phyloP scores from a whole-genome alignment of 53 echinoderm and acorn worm species.

The Arbacia lixula region DNA sequence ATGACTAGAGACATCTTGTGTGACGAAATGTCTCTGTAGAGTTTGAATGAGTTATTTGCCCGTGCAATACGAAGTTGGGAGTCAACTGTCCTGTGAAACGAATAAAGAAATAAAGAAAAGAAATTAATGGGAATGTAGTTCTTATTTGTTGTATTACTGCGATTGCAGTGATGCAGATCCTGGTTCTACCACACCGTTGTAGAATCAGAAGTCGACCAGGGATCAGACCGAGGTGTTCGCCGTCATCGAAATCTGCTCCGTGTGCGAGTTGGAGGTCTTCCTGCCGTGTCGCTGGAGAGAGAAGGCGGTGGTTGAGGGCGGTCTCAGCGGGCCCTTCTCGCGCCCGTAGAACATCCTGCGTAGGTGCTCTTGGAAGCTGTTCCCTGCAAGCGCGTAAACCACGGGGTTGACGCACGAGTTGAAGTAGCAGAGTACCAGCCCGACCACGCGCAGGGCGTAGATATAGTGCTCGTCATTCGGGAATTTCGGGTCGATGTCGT shows the following conservation, averaged over 20 bases:
- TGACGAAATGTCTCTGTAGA: too few species aligned
- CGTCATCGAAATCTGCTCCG: constrained; percentile 40
- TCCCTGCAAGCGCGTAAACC: constrained; percentile 89
- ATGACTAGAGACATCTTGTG: too few species aligned
- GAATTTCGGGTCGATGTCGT: constrained; percentile 55
- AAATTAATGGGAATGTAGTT: too few species aligned
- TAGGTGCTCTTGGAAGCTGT: constrained; percentile 82
- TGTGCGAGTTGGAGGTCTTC: constrained; percentile 16
- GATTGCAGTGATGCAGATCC: too few species aligned
- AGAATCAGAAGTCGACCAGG: too few species aligned
- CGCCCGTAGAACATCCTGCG: constrained; percentile 50
- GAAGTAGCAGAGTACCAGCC: constrained; percentile 76
- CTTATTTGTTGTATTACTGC: too few species aligned
- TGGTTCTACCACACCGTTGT: too few species aligned
- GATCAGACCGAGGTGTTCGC: constrained; percentile 34
- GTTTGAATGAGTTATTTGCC: too few species aligned
- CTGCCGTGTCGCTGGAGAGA: constrained; percentile 50
- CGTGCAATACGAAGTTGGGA: too few species aligned
- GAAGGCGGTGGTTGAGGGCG: not conserved
- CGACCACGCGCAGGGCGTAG: constrained; percentile 51
- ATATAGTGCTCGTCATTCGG: not conserved
- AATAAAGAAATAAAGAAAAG: too few species aligned
- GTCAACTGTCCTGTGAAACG: too few species aligned
- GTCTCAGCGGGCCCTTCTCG: constrained; percentile 2
- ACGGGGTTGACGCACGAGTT: constrained; percentile 93